Base-by-base conservation (phyloP, 2,797 vertebrate genomes). In the Tinamus major region DNA sequence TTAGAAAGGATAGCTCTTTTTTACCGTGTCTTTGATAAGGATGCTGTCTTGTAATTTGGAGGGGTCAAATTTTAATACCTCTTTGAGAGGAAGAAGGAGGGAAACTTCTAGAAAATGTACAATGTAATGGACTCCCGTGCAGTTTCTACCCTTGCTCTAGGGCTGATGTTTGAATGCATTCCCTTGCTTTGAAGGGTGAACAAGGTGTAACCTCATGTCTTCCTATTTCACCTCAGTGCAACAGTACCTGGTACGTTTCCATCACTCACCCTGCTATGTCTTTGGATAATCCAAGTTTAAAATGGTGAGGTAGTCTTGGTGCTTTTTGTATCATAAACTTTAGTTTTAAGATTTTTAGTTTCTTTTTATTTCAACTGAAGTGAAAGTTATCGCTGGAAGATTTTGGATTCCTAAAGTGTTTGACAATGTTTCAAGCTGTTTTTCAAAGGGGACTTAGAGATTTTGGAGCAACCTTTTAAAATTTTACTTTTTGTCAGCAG, bases 121-220 rank as follows among this genome's bases (percentile, higher is more conserved):
- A 86, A 63, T 63, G 62, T 35, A 69, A 55, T 62, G 90, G 83
- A 88, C 85, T 93, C 90, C 41, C 27, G 9, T 70, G n/a, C 59
- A 63, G 67, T 70, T 94, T 79, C 51, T 93, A 80, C 67, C 75
- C 83, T 95, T 96, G 93, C 92, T 88, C 83, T 31, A 41, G 77
- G 87, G 48, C 51, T 90, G 56, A 74, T 3, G 2, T 90, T 88
- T 72, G 87, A 64, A 91, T 92, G 85, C 5, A 69, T 92, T 89
- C 86, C 58, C 59, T 77, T 56, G 48, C 80, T 89, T 79, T 90
- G 89, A 84, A 93, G 89, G 61, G 76, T 78, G 42, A 78, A 23
- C 35, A 33, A 19, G 0, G 37, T 63, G 51, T 89, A 91, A 89
- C 89, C 63, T 94, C 81, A 65, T 58, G 41, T 86, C 75, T 76